Base-by-base conservation (phyloP, 2,113 vertebrate species). In the Todiramphus saurophagus region DNA sequence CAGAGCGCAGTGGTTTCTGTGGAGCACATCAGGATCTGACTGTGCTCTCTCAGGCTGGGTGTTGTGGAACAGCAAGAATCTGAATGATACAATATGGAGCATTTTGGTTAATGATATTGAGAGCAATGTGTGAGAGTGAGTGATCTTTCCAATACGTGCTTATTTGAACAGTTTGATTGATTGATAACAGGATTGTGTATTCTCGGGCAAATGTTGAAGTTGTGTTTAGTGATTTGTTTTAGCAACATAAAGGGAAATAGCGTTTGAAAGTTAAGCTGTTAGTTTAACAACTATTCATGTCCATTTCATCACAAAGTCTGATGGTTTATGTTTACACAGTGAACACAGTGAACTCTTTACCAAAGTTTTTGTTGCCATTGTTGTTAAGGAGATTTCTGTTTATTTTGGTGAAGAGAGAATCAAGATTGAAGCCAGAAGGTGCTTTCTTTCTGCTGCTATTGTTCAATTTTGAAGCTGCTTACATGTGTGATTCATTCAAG, bases 1-100 rank as follows among this genome's bases (percentile, higher is more conserved):
- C 0, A 0, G 2, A 4, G 25, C 60, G 7, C 0, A 0, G 7
- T 7, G 31, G 27, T 28, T 43, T 62, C 53, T 39, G 25, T 13
- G 17, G 20, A 55, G 24, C 11, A 1, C 5, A 13, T 30, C 10
- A 2, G 39, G 28, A 21, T 80, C 33, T 18, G 18, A 28, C 21
- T 0, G 0, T 28, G 31, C 18, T 12, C 5, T 28, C 19, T 19
- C 2, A 0, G 16, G 8, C 19, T n/a, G 28, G 9, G 4, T 13
- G 2, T 21, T 64, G n/a, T 2, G 2, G 60, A 33, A 46, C 55
- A 67, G 46, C 55, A 68, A 69, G 7, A 74, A 27, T 17, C 23
- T 15, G 13, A 48, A 19, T 35, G 16, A 28, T 31, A 28, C n/a
- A 21, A 1, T 16, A 5, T 25, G 25, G 16, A 4, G 12, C 10